These are phyloP conservation scores for Dilophus febrilis DNA, from an alignment of 2,888 invertebrate species.

Conservation along the genomic window DNA sequence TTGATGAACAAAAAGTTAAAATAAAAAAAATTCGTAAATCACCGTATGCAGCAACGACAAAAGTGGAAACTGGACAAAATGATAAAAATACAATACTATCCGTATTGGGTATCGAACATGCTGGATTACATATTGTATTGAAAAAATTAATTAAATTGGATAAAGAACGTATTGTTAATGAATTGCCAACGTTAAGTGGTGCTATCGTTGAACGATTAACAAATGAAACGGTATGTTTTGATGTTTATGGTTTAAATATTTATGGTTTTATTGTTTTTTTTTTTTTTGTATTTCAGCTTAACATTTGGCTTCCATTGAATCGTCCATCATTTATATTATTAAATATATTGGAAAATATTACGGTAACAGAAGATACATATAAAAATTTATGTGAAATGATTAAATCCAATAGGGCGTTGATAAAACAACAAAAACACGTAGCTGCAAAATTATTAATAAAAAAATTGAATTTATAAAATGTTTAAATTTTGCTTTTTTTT, in stretches of 20 bases:
- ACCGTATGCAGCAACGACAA: slow-evolving; percentile 9
- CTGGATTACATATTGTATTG: slow-evolving; percentile 56
- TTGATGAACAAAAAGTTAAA: slow-evolving; percentile 3
- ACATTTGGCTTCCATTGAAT: slow-evolving; percentile 50
- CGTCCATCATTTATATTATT: slow-evolving; percentile 61
- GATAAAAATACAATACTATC: slow-evolving; percentile 18
- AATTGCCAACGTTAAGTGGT: slow-evolving; percentile 38
- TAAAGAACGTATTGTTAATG: slow-evolving; percentile 29
- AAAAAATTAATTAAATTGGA: slow-evolving; percentile 58
- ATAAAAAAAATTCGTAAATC: slow-evolving; percentile 1
- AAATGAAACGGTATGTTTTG: slow-evolving; percentile 33
- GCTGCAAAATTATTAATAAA: slow-evolving; percentile 48
- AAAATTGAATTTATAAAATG: no score
- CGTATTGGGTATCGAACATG: slow-evolving; percentile 45
- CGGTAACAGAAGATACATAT: slow-evolving; percentile 31
- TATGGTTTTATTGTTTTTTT: slow-evolving; percentile 6
- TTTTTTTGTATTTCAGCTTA: slow-evolving; percentile 32
- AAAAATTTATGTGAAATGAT: slow-evolving; percentile 25
- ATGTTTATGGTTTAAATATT: background rate
- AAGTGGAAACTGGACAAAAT: slow-evolving; percentile 18
- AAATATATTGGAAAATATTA: slow-evolving; percentile 45
- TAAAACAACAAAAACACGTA: slow-evolving; percentile 37
- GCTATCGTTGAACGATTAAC: slow-evolving; percentile 35
- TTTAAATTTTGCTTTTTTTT: no score
- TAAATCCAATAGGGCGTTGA: slow-evolving; percentile 5